These are phyloP conservation scores for Hedya salicella DNA, from an alignment of 2,888 invertebrate species.

Conservation along the genomic window DNA sequence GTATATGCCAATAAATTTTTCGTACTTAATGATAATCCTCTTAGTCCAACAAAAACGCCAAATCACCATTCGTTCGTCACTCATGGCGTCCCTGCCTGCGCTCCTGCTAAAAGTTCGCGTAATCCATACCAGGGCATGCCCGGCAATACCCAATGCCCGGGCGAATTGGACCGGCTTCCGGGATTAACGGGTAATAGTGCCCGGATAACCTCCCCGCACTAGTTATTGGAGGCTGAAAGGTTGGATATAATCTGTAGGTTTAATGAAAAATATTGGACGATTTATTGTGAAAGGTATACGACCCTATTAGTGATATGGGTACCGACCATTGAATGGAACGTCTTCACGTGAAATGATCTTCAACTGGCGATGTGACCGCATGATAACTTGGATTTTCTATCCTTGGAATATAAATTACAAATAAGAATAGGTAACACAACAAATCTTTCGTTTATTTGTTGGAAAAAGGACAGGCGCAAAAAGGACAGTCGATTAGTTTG, in stretches of 20 bases:
- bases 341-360: not conserved
- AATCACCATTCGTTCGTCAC: slow-evolving; percentile 16
- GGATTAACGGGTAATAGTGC: slow-evolving; percentile 44
- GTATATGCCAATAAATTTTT: not conserved
- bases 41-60: not conserved
- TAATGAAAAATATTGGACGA: slow-evolving; percentile 41
- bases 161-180: slow-evolving; percentile 41
- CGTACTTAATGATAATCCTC: not conserved
- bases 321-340: not conserved
- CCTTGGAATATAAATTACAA: too few species aligned
- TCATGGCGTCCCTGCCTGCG: slow-evolving; percentile 3
- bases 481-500: too few species aligned
- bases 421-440: too few species aligned
- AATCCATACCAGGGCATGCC: slow-evolving; percentile 37
- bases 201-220: slow-evolving; percentile 33
- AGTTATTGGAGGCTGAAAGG: slow-evolving; percentile 42
- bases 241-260: slow-evolving; percentile 40
- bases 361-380: not conserved
- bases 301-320: slow-evolving; percentile 30
- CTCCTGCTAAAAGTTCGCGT: slow-evolving; percentile 39
- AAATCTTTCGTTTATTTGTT: too few species aligned
- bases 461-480: too few species aligned
- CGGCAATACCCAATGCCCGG: slow-evolving; percentile 27
- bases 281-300: slow-evolving; percentile 29
- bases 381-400: too few species aligned